phyloP scores from a whole-genome alignment of 2,888 invertebrate genomes.

The Rhagophthalmus giganteus region DNA sequence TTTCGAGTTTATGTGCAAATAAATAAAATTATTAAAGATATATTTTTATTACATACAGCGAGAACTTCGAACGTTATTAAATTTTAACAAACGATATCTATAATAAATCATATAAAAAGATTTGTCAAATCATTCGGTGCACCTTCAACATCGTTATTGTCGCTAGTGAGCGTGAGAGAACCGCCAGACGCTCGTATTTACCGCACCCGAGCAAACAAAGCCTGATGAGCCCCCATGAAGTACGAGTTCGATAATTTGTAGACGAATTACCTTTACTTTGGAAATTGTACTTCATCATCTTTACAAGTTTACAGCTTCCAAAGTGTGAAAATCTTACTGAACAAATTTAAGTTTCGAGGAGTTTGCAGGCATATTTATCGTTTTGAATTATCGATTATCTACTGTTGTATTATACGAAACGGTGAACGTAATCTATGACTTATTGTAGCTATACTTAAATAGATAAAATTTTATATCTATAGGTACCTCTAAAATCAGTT shows the following conservation, averaged over 20 bases:
- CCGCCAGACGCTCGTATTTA: conserved; percentile 28
- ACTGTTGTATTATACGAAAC: background rate
- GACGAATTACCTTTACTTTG: conserved; percentile 27
- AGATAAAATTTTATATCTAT: background rate
- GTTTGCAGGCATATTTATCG: background rate
- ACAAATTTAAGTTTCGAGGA: background rate
- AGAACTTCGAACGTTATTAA: background rate
- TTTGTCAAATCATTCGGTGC: conserved; percentile 27
- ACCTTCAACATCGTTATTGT: conserved; percentile 26
- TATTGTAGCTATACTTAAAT: no score
- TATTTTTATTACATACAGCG: no score
- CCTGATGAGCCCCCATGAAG: conserved; percentile 30
- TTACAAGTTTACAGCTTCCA: conserved; percentile 13
- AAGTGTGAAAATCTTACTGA: background rate
- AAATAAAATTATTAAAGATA: no score
- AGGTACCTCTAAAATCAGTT: conserved; percentile 5
- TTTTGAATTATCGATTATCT: background rate
- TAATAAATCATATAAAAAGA: conserved; percentile 27
- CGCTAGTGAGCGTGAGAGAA: conserved; percentile 29
- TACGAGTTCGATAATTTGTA: conserved; percentile 31
- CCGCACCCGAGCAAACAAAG: conserved; percentile 31
- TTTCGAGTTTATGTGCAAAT: no score
- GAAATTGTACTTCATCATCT: conserved; percentile 22
- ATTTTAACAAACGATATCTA: background rate
- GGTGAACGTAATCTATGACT: no score